A percentile compares a stretch with the other conserved stretches of the same genome.
Conservation (phyloP, 1,140 invertebrate species). For the Hyles euphorbiae region DNA sequence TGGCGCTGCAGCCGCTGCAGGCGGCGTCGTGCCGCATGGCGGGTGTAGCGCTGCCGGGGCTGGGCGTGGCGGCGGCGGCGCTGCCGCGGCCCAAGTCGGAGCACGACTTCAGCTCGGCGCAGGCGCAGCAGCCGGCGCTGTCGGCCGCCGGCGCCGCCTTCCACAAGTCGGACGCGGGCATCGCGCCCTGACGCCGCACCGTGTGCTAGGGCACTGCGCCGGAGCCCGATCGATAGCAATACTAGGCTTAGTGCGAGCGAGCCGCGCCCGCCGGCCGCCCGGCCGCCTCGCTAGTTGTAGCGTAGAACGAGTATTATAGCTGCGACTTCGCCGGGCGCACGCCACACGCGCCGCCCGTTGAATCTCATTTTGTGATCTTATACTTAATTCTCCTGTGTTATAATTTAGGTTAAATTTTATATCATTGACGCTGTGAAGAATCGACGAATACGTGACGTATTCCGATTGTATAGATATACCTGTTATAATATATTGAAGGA, state of each 20-base stretch:
- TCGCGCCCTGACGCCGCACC: slow-evolving; percentile 84
- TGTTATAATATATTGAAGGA: slow-evolving; percentile 68
- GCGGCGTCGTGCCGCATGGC: slow-evolving; percentile 75
- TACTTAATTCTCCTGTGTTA: slow-evolving; percentile 76
- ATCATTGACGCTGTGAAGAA: slow-evolving; percentile 73
- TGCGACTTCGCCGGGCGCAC: slow-evolving; percentile 67
- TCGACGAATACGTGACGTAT: slow-evolving; percentile 63
- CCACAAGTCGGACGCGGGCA: slow-evolving; percentile 87
- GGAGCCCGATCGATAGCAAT: slow-evolving; percentile 55
- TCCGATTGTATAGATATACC: slow-evolving; percentile 68
- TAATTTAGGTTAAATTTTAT: slow-evolving; percentile 76
- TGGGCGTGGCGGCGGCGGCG: slow-evolving; percentile 76
- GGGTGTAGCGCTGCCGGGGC: slow-evolving; percentile 79
- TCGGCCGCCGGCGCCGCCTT: slow-evolving; percentile 79
- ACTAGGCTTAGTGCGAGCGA: slow-evolving; percentile 68
- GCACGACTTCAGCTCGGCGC: slow-evolving; percentile 85
- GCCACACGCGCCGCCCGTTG: slow-evolving; percentile 56
- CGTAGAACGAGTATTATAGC: slow-evolving; percentile 67
- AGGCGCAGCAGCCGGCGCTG: slow-evolving; percentile 61
- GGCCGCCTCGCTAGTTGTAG: slow-evolving; percentile 66
- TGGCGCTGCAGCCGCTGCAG: slow-evolving; percentile 81
- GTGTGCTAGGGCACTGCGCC: slow-evolving; percentile 72
- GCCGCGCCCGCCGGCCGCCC: slow-evolving; percentile 24
- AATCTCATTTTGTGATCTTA: slow-evolving; percentile 76
- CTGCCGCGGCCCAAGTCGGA: slow-evolving; percentile 89